Evolutionary conservation across 2,888 invertebrate species (phyloP).

Genomic region (Abrostola tripartita): DNA sequence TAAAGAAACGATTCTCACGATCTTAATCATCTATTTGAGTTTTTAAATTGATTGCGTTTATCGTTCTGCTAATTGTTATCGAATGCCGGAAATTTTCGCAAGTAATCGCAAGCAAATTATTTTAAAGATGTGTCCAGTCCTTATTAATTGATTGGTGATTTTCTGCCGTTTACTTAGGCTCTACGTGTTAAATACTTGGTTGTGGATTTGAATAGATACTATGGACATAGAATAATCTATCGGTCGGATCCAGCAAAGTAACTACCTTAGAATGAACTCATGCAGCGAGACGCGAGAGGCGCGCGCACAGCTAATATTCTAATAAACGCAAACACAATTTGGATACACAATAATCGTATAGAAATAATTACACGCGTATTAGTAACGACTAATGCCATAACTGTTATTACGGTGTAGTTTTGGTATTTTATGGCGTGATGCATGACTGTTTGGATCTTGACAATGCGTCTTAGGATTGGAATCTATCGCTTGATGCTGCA

Average conservation of each 20-base stretch:
- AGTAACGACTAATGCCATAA: conserved; percentile 41
- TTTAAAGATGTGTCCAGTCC: conserved; percentile 2
- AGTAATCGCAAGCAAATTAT: conserved; percentile 19
- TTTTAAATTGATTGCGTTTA: conserved; percentile 10
- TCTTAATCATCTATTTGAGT: conserved; percentile 8
- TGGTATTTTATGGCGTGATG: conserved; percentile 1
- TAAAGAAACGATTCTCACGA: conserved; percentile 14
- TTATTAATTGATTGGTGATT: conserved; percentile 6
- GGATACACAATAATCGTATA: conserved; percentile 22
- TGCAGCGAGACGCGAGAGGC: no score
- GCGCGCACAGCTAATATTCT: not conserved
- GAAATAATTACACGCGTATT: conserved; percentile 31
- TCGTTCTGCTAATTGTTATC: conserved; percentile 5
- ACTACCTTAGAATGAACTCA: no score
- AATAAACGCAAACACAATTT: conserved; percentile 32
- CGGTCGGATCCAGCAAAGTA: no score
- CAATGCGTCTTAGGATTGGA: not conserved
- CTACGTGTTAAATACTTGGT: not conserved
- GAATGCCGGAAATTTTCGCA: conserved; percentile 26
- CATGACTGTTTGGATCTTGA: not conserved
- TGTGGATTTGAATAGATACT: no score
- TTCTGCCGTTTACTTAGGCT: conserved; percentile 3
- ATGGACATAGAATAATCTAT: no score
- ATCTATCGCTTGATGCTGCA: no score
- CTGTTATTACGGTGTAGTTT: conserved; percentile 26